Conservation (phyloP, 92 coral and sea anemone genomes). For the Galaxea fascicularis region DNA sequence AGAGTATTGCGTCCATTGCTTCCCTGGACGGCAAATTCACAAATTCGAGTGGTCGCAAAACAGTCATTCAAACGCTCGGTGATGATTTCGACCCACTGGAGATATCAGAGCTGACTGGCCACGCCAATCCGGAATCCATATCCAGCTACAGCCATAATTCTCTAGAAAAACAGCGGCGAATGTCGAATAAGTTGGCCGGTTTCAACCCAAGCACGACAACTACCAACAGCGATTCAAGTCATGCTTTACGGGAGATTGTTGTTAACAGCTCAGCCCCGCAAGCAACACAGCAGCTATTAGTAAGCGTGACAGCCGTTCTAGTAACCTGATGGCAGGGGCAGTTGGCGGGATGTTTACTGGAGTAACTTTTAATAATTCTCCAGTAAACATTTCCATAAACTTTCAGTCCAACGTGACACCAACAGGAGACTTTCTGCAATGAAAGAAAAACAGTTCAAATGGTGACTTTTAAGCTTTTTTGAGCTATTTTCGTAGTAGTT, state of each 20-base stretch:
- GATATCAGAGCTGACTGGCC: slow-evolving; percentile 76
- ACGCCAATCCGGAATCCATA: slow-evolving; percentile 69
- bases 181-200: too few species aligned
- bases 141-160: slow-evolving; percentile 76
- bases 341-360: slow-evolving; percentile 55
- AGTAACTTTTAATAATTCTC: slow-evolving; percentile 57
- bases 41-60: slow-evolving; percentile 72
- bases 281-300: slow-evolving; percentile 16
- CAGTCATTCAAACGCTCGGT: slow-evolving; percentile 69
- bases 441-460: too few species aligned
- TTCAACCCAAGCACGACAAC: neutral
- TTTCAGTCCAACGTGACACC: too few species aligned
- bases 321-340: slow-evolving; percentile 3
- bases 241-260: neutral
- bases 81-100: slow-evolving; percentile 74
- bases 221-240: neutral
- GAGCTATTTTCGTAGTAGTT: too few species aligned
- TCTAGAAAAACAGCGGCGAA: slow-evolving; percentile 49
- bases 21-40: slow-evolving; percentile 54
- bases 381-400: slow-evolving; percentile 60
- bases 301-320: neutral
- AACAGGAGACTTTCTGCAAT: too few species aligned
- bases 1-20: slow-evolving; percentile 45
- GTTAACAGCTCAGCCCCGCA: slow-evolving; percentile 26
- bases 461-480: too few species aligned